Base-by-base conservation (phyloP, 2,888 invertebrate genomes). In the Ectobius pallidus region DNA sequence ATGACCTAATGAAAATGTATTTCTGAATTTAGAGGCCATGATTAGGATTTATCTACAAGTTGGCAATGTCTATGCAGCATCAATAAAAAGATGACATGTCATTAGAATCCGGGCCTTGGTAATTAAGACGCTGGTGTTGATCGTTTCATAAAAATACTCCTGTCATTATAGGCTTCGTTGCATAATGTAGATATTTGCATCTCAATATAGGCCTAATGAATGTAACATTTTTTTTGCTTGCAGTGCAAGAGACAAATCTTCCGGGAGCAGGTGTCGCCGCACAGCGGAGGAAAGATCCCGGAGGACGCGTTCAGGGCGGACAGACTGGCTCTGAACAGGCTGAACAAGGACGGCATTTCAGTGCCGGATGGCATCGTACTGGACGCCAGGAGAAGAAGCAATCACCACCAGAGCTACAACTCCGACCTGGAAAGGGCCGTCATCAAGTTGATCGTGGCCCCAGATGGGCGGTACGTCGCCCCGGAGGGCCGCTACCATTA, bases 201-300 rank as follows among this genome's bases (percentile, higher is more conserved):
- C n/a, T n/a, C n/a, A n/a, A n/a, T n/a, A n/a, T n/a, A n/a, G n/a
- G n/a, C n/a, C n/a, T n/a, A n/a, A n/a, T n/a, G n/a, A 49, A 49
- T 1, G 9, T 20, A 22, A 30, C 0, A 55, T 71, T 42, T n/a
- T 74, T 44, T 55, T 22, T 55, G 22, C 27, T 80, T 81, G 6
- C 78, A 84, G 85, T 82, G 86, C 82, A 89, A 89, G 80, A 83
- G 89, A 39, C 88, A 89, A 81, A 85, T 90, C 76, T 90, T 87
- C 81, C 85, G 89, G 20, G 89, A 90, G 77, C 86, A 89, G 79
- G 85, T 89, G 20, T 78, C 88, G 62, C 89, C 89, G 9, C 85
- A 86, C 76, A 83, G 85, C 42, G 89, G 89, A 44, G 89, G 89
- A 0, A 88, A 88, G 80, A 88, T 89, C 76, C 89, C 89, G 0